phyloP scores from a whole-genome alignment of 2,113 vertebrate genomes.

The Otus sunia region DNA sequence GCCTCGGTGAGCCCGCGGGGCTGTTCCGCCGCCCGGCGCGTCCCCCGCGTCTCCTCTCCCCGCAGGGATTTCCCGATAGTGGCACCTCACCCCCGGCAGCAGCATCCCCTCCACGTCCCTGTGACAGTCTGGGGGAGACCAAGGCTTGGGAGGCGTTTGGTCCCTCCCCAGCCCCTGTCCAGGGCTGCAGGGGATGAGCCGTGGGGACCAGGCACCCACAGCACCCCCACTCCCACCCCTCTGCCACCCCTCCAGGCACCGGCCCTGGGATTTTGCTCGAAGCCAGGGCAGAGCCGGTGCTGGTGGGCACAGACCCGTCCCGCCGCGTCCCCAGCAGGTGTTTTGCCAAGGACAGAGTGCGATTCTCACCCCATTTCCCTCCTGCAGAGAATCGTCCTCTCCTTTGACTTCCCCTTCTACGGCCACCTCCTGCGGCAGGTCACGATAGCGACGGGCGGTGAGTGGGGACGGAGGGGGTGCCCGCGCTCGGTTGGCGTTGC shows the following conservation, averaged over 20 bases:
- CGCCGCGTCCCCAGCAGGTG: accelerated
- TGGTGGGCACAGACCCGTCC: accelerated
- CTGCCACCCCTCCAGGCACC: not conserved
- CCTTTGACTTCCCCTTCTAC: constrained; percentile 96
- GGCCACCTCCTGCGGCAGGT: constrained; percentile 91
- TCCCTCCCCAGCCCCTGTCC: accelerated
- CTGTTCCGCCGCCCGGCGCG: not conserved
- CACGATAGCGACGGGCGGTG: constrained; percentile 93
- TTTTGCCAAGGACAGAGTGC: accelerated
- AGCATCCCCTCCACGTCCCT: not conserved
- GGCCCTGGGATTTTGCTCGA: accelerated
- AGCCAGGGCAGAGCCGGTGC: not conserved
- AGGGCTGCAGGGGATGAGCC: not conserved
- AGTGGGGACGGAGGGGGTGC: not conserved
- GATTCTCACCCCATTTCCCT: not conserved
- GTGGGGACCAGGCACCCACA: not conserved
- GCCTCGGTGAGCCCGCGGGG: constrained; percentile 82
- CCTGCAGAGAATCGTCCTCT: constrained; percentile 84
- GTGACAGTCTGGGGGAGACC: accelerated
- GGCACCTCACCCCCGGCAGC: not conserved
- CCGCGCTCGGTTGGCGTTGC: accelerated
- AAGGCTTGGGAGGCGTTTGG: accelerated
- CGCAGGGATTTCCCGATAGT: accelerated
- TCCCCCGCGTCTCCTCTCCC: not conserved
- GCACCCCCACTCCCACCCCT: not conserved